A percentile compares a stretch with the other conserved stretches of the same genome.
Evolutionary conservation across 2,888 invertebrate genomes (phyloP).

Genomic region (Empis stercorea): DNA sequence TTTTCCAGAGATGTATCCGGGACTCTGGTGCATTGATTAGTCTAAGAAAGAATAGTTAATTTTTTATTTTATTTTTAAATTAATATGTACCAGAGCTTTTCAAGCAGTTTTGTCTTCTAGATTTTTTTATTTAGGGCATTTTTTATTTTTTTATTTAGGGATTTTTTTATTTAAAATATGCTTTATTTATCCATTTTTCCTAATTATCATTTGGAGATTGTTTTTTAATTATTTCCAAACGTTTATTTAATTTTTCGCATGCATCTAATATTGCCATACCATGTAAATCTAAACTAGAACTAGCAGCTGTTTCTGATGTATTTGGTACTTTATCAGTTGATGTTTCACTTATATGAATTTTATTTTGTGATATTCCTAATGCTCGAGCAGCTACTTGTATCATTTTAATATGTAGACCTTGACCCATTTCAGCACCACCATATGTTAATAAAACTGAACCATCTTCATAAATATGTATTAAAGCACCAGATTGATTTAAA

Average conservation of each 20-base stretch:
- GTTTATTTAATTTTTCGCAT: conserved; percentile 57
- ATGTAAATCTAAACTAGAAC: conserved; percentile 77
- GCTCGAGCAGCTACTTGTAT: conserved; percentile 74
- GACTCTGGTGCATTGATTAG: too few species aligned
- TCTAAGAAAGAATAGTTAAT: too few species aligned
- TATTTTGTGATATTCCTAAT: conserved; percentile 53
- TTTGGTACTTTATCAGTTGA: conserved; percentile 86
- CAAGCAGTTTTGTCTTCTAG: too few species aligned
- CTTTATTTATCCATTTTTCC: conserved; percentile 70
- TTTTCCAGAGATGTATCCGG: too few species aligned
- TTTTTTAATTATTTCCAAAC: conserved; percentile 61
- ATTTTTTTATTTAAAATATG: conserved; percentile 69
- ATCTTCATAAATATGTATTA: conserved; percentile 75
- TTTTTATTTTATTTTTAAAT: too few species aligned
- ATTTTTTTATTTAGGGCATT: too few species aligned
- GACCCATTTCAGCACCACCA: conserved; percentile 96
- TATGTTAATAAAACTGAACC: conserved; percentile 81
- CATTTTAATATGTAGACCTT: conserved; percentile 93
- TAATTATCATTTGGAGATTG: conserved; percentile 65
- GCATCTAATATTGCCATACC: conserved; percentile 83
- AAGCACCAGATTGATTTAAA: conserved; percentile 76
- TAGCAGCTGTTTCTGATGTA: conserved; percentile 80
- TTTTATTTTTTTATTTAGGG: too few species aligned
- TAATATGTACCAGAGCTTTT: too few species aligned
- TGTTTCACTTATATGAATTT: conserved; percentile 72